A percentile compares a stretch with the other conserved stretches of the same genome.
Conservation (phyloP, 2,888 invertebrate genomes). For the Eupithecia subfuscata region DNA sequence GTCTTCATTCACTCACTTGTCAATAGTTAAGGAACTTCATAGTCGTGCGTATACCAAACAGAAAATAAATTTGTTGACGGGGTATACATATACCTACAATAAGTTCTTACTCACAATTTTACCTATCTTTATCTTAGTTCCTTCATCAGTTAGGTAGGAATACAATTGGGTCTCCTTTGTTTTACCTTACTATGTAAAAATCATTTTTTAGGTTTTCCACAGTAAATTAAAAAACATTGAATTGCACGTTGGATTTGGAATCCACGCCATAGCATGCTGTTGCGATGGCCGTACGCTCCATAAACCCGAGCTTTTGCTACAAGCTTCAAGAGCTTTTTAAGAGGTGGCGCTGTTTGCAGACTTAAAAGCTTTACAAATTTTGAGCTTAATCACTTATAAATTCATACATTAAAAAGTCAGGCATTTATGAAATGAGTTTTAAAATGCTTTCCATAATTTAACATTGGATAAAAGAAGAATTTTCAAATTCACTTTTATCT, state of each 20-base stretch:
- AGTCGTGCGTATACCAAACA: too few species aligned
- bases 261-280: neutral
- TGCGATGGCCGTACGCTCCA: neutral
- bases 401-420: neutral
- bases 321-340: constrained; percentile 26
- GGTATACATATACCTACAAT: too few species aligned
- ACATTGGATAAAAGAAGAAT: neutral
- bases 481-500: neutral
- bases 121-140: neutral
- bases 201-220: neutral
- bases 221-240: neutral
- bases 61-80: too few species aligned
- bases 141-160: neutral
- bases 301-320: constrained; percentile 7
- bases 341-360: constrained; percentile 36
- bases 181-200: neutral
- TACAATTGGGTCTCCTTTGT: neutral
- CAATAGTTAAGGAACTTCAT: too few species aligned
- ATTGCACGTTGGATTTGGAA: neutral
- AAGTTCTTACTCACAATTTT: neutral
- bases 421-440: neutral
- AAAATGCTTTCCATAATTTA: neutral
- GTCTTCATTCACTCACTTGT: too few species aligned
- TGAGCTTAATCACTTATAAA: neutral
- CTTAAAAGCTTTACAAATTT: neutral